Percentiles rank a stretch among this genome's conserved stretches.
Conservation (phyloP, 1,140 invertebrate genomes). For the Camponotus pennsylvanicus region DNA sequence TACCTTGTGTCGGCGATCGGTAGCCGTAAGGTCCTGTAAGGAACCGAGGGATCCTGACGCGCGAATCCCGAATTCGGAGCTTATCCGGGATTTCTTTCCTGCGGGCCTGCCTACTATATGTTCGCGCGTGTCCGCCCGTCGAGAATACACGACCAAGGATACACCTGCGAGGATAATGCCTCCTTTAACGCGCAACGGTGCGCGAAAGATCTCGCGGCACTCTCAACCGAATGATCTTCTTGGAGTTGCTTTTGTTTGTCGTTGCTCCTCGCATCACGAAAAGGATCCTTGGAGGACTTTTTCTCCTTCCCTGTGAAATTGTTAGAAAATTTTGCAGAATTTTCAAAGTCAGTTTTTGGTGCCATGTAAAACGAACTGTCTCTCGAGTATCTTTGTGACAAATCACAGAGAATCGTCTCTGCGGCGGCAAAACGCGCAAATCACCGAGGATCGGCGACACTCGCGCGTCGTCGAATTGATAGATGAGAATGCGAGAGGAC, state of each 20-base stretch:
- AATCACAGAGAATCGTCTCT: no score
- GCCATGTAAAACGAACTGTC: no score
- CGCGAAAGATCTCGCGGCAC: conserved; percentile 9
- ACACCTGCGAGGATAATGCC: conserved; percentile 52
- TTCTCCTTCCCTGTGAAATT: not conserved
- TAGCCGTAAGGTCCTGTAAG: not conserved
- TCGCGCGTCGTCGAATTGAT: conserved; percentile 69
- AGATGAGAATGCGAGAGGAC: conserved; percentile 69
- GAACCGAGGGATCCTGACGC: not conserved
- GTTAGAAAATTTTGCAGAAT: not conserved
- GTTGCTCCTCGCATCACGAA: not conserved
- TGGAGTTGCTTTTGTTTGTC: conserved; percentile 15
- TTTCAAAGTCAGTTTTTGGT: not conserved
- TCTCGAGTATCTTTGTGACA: no score
- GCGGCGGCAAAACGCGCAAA: not conserved
- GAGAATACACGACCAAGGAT: conserved; percentile 12
- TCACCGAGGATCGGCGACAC: conserved; percentile 1
- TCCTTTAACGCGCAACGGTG: conserved; percentile 20
- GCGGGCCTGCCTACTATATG: not conserved
- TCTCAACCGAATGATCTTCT: not conserved
- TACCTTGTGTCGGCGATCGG: not conserved
- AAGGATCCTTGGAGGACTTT: not conserved
- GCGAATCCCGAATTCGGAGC: conserved; percentile 26
- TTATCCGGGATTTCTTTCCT: conserved; percentile 43
- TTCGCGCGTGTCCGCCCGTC: conserved; percentile 22